Conservation (phyloP, 2,888 invertebrate genomes). For the Drosophila picticornis region DNA sequence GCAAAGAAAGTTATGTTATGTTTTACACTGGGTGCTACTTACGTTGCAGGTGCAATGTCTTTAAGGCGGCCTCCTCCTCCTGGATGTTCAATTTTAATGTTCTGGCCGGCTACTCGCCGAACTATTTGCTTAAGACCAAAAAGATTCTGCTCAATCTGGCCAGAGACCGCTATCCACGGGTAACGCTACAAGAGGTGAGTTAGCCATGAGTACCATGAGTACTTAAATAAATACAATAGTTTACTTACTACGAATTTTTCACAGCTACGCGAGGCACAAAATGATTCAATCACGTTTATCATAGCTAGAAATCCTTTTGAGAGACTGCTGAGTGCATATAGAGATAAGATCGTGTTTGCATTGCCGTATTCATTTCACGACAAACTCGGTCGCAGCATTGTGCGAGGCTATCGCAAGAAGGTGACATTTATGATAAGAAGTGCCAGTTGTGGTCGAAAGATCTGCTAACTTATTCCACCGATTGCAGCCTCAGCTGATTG, state of each 20-base stretch:
- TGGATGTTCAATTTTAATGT: constrained; percentile 97
- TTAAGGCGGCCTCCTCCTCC: constrained; percentile 94
- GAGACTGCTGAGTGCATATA: constrained; percentile 92
- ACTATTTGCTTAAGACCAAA: constrained; percentile 91
- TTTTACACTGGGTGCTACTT: background rate
- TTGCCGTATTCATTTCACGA: constrained; percentile 93
- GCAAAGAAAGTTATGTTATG: background rate
- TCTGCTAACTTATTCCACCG: background rate
- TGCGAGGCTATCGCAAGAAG: constrained; percentile 89
- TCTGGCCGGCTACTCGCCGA: constrained; percentile 92
- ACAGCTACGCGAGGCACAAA: constrained; percentile 89
- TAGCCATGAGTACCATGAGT: background rate
- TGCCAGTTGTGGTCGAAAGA: background rate
- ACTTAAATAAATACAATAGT: background rate
- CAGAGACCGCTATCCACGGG: constrained; percentile 92
- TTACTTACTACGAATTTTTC: background rate
- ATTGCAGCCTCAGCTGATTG: constrained; percentile 47
- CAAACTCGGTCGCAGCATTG: constrained; percentile 91
- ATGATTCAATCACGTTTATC: constrained; percentile 91
- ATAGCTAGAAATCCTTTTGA: constrained; percentile 94
- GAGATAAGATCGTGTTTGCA: constrained; percentile 93
- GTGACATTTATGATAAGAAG: constrained; percentile 47
- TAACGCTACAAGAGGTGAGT: constrained; percentile 88
- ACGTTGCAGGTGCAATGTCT: constrained; percentile 89
- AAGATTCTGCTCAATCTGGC: constrained; percentile 92